Evolutionary conservation across 1,140 invertebrate genomes (phyloP).

Genomic region (Samia ricini): DNA sequence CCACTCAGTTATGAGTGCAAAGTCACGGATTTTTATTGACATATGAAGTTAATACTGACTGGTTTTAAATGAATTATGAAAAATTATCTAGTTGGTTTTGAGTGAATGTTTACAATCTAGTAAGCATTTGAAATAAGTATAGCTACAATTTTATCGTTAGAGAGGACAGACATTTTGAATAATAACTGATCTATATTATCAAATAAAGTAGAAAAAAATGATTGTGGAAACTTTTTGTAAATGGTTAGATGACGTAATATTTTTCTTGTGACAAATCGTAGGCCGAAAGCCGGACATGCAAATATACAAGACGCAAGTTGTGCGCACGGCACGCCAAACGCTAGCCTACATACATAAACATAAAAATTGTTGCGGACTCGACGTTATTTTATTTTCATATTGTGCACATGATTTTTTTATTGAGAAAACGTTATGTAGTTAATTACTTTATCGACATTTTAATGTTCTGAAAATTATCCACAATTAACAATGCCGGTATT

Average conservation of each 20-base stretch:
- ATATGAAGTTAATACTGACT: too few species aligned
- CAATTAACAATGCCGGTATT: not conserved
- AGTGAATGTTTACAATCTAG: not conserved
- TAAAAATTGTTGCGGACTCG: slow-evolving; percentile 51
- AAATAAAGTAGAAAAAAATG: too few species aligned
- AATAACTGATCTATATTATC: too few species aligned
- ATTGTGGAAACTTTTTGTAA: not conserved
- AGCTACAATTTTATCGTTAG: not conserved
- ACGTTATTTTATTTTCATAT: slow-evolving; percentile 46
- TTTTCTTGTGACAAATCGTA: slow-evolving; percentile 49
- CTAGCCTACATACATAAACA: slow-evolving; percentile 63
- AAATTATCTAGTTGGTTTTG: not conserved
- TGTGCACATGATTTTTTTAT: slow-evolving; percentile 22
- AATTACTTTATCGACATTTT: slow-evolving; percentile 9
- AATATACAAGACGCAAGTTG: slow-evolving; percentile 45
- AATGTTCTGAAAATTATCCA: slow-evolving; percentile 4
- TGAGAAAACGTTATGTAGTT: slow-evolving; percentile 12
- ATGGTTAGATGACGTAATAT: slow-evolving; percentile 57
- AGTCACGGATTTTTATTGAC: too few species aligned
- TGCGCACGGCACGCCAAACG: slow-evolving; percentile 67
- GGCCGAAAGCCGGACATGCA: slow-evolving; percentile 61
- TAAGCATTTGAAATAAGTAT: not conserved
- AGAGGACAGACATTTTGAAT: not conserved
- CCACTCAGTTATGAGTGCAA: too few species aligned
- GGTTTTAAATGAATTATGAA: too few species aligned